Base-by-base conservation (phyloP, 2,888 invertebrate species). In the Zootermopsis nevadensis region DNA sequence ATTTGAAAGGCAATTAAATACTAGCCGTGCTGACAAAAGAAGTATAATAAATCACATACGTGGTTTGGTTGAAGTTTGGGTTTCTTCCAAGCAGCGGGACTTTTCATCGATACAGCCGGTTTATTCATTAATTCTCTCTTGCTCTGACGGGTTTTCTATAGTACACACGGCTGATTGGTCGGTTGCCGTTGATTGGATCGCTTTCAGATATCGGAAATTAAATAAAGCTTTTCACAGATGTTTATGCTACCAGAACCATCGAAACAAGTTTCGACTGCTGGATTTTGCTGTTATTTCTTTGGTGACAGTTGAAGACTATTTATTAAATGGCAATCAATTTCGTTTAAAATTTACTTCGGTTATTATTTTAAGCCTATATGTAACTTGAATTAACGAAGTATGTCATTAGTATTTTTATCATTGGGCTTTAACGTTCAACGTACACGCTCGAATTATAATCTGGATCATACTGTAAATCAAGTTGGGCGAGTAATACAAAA, bases 71-170 rank as follows among this genome's bases (percentile, higher is more conserved):
- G 69, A 69, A 27, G 22, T 69, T 31, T 3, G 31, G 31, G 69
- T 69, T 69, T 69, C 33, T 69, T 60, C 60, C 60, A 60, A 60
- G 2, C n/a, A 60, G 60, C 10, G 60, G 60, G n/a, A 60, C 24
- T 33, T 31, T 31, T 22, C 6, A 19, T 69, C 69, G 7, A 69
- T 4, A 69, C 31, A 6, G 22, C 4, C 24, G 31, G 19, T 31
- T 1, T 69, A 69, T 31, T 67, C 67, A 27, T 69, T 22, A 69
- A 69, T 69, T 69, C 3, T 69, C 22, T 31, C 3, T 69, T 31
- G 3, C 3, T 12, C 6, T 31, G 31, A 31, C 30, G 22, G 4
- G 69, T 31, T 69, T 69, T 22, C 30, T 60, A 12, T 60, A 31
- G 22, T 8, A 31, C 69, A 4, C 2, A 19, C 31, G 6, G 31